Conservation (phyloP, 2,888 invertebrate genomes). For the Lucinisca nassula region DNA sequence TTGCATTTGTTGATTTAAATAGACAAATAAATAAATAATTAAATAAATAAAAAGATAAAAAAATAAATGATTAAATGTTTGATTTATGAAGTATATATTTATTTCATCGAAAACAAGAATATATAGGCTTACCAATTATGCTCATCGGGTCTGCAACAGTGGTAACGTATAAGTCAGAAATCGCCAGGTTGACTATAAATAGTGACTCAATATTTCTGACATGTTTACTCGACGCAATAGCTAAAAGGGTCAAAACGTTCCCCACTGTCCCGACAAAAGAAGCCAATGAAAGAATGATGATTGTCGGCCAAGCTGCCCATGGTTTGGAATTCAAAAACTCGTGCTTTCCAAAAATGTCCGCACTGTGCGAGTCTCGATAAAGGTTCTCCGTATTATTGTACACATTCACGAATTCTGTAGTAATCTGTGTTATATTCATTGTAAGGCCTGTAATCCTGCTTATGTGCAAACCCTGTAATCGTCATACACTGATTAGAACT, state of each 20-base stretch:
- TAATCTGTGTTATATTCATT: too few relatives aligned
- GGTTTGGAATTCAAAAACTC: conserved; percentile 57
- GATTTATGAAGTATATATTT: too few relatives aligned
- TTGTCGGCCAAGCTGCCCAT: conserved; percentile 42
- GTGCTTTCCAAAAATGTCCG: background rate
- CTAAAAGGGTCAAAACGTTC: conserved; percentile 64
- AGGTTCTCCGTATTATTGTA: background rate
- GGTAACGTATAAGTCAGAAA: conserved; percentile 78
- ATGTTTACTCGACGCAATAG: conserved; percentile 48
- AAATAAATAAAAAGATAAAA: too few relatives aligned
- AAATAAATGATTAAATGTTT: too few relatives aligned
- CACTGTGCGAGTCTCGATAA: background rate
- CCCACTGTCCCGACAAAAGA: conserved; percentile 65
- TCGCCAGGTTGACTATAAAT: conserved; percentile 80
- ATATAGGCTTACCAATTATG: conserved; percentile 77
- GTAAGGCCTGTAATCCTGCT: too few relatives aligned
- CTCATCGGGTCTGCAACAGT: conserved; percentile 76
- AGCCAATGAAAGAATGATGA: conserved; percentile 58
- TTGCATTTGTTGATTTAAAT: too few relatives aligned
- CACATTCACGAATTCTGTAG: too few relatives aligned
- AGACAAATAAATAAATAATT: too few relatives aligned
- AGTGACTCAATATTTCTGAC: conserved; percentile 66
- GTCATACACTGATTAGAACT: too few relatives aligned
- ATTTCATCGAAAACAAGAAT: too few relatives aligned
- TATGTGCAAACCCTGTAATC: too few relatives aligned